Conservation (phyloP, 2,113 vertebrate species). For the Struthidea cinerea region DNA sequence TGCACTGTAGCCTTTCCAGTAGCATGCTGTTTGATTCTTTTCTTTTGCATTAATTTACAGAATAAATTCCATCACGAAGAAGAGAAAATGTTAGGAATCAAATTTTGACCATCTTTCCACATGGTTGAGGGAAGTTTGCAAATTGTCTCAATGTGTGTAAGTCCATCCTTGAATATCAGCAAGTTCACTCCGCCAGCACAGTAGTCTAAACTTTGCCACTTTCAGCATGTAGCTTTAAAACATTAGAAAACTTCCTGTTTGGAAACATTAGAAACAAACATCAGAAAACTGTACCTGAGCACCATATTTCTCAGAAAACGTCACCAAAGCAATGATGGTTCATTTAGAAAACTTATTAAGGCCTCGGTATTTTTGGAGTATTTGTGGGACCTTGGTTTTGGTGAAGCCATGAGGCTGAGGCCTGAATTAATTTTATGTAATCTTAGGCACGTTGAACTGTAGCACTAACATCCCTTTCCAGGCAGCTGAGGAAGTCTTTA, state of each 20-base stretch:
- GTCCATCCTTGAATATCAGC: not conserved
- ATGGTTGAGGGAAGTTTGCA: not conserved
- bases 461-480: not conserved
- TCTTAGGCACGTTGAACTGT: fast-evolving
- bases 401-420: not conserved
- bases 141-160: not conserved
- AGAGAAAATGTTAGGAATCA: not conserved
- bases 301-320: not conserved
- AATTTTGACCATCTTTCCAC: not conserved
- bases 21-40: not conserved
- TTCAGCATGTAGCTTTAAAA: not conserved
- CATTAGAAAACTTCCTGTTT: not conserved
- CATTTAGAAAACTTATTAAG: not conserved
- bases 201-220: not conserved
- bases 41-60: not conserved
- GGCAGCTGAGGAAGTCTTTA: not conserved
- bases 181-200: not conserved
- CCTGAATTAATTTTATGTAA: not conserved
- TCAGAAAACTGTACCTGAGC: not conserved
- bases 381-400: not conserved
- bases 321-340: not conserved
- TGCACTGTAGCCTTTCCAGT: not conserved
- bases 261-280: not conserved
- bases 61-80: not conserved
- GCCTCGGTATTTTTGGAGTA: not conserved